Base-by-base conservation (phyloP, 1,140 invertebrate species). In the Zaprionus capensis region DNA sequence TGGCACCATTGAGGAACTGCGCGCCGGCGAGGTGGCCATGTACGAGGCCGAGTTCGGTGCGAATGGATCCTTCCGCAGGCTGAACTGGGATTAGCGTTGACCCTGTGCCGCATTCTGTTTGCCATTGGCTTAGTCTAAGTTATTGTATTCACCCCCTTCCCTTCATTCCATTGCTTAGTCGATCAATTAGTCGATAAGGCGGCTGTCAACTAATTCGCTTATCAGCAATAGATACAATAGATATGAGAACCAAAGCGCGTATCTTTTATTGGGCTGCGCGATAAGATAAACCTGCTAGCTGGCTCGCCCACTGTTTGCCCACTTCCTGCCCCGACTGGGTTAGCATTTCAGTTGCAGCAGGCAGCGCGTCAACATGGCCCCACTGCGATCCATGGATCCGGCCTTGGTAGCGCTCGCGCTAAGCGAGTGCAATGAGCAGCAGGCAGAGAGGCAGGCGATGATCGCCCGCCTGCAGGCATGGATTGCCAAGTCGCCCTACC, bases 401-500 rank as follows among this genome's bases (percentile, higher is more conserved):
- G 34, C 61, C 7, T 58, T 91, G 20, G 64, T 53, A 5, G 71
- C 59, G 3, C 26, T 88, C 26, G 95, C 95, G 28, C 93, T 93
- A 65, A 87, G 93, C 6, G 94, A 95, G 78, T 87, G 95, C 59
- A 94, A 94, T 62, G 95, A 96, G 87, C 94, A 51, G 92, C 93
- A 15, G 80, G 92, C 72, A 73, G 94, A 51, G 68, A 82, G 51
- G 76, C 93, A 56, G 94, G 95, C 87, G 69, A 95, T 41, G 56
- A 93, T 76, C 9, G 75, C 92, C 53, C 85, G 93, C 61, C 93
- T 96, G 49, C 94, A 94, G 67, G 94, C 94, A 20, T 96, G 95
- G 95, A 93, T 96, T 34, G 85, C 88, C 7, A 95, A 96, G 87
- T 94, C 95, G 57, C 94, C 94, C 1, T 94, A 96, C 85, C 86